These are phyloP conservation scores for Pterostichus niger DNA, from an alignment of 2,888 invertebrate genomes.

Conservation along the genomic window DNA sequence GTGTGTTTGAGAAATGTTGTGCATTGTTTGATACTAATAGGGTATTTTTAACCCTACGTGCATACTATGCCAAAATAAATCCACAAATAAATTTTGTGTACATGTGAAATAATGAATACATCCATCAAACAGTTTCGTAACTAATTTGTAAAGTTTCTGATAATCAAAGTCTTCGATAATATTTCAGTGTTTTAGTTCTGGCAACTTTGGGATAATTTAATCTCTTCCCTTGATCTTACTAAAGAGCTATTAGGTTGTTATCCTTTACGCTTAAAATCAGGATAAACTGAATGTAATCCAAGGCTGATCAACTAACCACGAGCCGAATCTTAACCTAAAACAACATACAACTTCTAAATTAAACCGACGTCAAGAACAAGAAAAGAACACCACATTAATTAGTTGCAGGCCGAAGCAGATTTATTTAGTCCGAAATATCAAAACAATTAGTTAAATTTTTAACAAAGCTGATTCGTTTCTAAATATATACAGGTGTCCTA, in stretches of 20 bases:
- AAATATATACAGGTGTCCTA: slow-evolving; percentile 9
- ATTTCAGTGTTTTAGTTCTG: slow-evolving; percentile 44
- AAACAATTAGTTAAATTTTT: slow-evolving; percentile 15
- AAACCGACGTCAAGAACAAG: slow-evolving; percentile 28
- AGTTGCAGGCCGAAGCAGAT: neutral
- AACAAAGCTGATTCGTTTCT: neutral
- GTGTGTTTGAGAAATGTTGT: neutral
- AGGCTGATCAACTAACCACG: slow-evolving; percentile 40
- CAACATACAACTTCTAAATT: slow-evolving; percentile 42
- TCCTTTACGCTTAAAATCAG: slow-evolving; percentile 46
- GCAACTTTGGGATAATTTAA: slow-evolving; percentile 34
- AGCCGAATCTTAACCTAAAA: slow-evolving; percentile 32
- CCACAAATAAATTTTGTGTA: slow-evolving; percentile 6
- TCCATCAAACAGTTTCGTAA: slow-evolving; percentile 11
- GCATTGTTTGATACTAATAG: neutral
- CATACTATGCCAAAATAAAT: too few relatives aligned
- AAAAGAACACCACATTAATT: slow-evolving; percentile 27
- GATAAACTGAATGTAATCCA: slow-evolving; percentile 46
- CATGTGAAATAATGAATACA: slow-evolving; percentile 7
- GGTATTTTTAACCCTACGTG: too few relatives aligned
- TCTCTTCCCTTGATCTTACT: slow-evolving; percentile 36
- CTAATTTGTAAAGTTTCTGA: slow-evolving; percentile 39
- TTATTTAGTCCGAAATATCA: slow-evolving; percentile 23
- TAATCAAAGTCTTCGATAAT: slow-evolving; percentile 42
- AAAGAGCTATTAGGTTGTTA: slow-evolving; percentile 47